These are phyloP conservation scores for fruit fly (Drosophila melanogaster) DNA, from an alignment of 1,140 invertebrate species.

Conservation along the genomic window DNA sequence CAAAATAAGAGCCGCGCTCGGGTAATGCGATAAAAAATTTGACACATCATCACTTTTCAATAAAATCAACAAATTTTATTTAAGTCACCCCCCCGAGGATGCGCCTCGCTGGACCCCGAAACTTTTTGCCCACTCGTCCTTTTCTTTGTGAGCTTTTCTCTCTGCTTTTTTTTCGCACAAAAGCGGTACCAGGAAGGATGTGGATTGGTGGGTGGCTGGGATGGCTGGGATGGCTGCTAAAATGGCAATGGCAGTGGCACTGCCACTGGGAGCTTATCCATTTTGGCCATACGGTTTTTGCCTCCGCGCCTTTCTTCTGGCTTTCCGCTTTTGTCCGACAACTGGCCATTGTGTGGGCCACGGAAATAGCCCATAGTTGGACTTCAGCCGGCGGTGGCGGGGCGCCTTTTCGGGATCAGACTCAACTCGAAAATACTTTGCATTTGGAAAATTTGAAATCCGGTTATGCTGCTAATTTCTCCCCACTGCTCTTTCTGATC, in stretches of 20 bases:
- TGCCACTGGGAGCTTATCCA: conserved; percentile 67
- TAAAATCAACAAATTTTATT: conserved; percentile 83
- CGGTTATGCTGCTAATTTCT: conserved; percentile 77
- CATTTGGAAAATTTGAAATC: conserved; percentile 68
- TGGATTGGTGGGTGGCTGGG: conserved; percentile 28
- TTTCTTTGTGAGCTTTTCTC: conserved; percentile 2
- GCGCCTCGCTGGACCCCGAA: conserved; percentile 54
- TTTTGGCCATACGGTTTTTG: conserved; percentile 77
- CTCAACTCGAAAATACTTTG: conserved; percentile 66
- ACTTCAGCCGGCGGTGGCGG: background rate
- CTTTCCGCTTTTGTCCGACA: conserved; percentile 63
- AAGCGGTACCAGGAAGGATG: conserved; percentile 51
- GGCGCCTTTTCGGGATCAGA: conserved; percentile 10
- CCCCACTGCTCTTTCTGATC: conserved; percentile 1
- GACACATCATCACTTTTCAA: conserved; percentile 83
- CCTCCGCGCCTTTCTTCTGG: conserved; percentile 63
- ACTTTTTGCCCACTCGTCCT: conserved; percentile 41
- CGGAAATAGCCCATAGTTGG: conserved; percentile 52
- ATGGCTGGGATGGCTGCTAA: conserved; percentile 51
- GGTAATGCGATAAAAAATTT: conserved; percentile 83
- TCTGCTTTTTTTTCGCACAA: conserved; percentile 25
- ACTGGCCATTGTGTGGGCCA: conserved; percentile 44
- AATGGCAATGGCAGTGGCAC: conserved; percentile 23
- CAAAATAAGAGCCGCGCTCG: conserved; percentile 73
- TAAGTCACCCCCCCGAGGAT: conserved; percentile 75